Evolutionary conservation across 2,113 vertebrate species (phyloP).

Genomic region (Struthidea cinerea): DNA sequence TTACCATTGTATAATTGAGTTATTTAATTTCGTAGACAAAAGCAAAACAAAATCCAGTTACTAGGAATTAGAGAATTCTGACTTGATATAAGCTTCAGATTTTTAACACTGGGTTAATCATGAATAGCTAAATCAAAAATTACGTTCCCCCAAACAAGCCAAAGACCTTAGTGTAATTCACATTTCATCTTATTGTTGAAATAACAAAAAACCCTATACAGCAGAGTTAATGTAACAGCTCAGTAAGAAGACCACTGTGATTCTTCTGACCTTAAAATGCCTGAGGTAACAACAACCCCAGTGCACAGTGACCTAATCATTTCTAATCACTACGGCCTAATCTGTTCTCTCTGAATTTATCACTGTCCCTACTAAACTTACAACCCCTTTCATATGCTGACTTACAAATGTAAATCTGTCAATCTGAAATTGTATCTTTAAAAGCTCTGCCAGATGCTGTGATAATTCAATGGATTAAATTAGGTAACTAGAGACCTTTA

Average conservation of each 20-base stretch:
- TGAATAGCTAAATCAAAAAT: neutral
- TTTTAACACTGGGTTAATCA: neutral
- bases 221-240: neutral
- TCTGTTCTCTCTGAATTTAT: neutral
- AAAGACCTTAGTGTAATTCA: neutral
- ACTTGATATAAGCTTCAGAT: neutral
- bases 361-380: neutral
- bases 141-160: accelerated
- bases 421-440: neutral
- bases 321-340: neutral
- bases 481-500: neutral
- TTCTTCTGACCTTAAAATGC: neutral
- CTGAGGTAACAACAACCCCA: neutral
- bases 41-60: neutral
- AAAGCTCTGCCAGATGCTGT: neutral
- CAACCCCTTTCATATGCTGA: neutral
- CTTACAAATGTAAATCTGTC: neutral
- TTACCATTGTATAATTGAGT: neutral
- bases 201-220: neutral
- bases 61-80: neutral
- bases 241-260: neutral
- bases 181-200: neutral
- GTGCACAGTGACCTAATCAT: neutral
- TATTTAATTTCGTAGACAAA: neutral
- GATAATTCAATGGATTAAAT: neutral